phyloP scores from a whole-genome alignment of 2,888 invertebrate genomes.

The Cataglyphis albicans region DNA sequence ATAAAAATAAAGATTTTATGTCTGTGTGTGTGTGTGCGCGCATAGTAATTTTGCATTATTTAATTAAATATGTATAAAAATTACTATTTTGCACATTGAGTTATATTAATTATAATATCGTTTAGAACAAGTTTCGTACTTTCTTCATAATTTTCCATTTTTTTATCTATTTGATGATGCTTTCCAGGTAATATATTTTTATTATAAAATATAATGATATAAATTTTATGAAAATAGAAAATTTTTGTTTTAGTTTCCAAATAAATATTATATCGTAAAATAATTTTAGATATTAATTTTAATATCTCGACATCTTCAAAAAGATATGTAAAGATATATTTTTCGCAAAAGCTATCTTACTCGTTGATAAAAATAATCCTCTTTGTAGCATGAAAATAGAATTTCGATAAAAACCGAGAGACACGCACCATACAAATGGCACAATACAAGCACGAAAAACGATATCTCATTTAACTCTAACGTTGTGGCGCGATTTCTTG shows the following conservation, averaged over 20 bases:
- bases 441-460: slow-evolving; percentile 24
- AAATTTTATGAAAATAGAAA: not conserved
- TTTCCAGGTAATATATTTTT: not conserved
- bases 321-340: not conserved
- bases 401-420: slow-evolving; percentile 13
- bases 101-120: not conserved
- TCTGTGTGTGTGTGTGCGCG: not conserved
- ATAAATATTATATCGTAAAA: not conserved
- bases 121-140: not conserved
- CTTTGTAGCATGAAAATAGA: not conserved
- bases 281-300: slow-evolving; percentile 6
- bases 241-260: not conserved
- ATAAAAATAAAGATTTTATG: not conserved
- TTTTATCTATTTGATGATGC: not conserved
- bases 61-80: not conserved
- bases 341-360: not conserved
- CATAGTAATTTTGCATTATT: not conserved
- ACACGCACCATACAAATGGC: not conserved
- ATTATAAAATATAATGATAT: not conserved
- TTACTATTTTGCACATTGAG: not conserved
- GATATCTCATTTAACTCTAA: slow-evolving; percentile 51
- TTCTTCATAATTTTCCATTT: not conserved
- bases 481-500: slow-evolving; percentile 42
- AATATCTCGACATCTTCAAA: not conserved
- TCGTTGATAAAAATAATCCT: not conserved